Evolutionary conservation across 2,888 invertebrate genomes (phyloP), one percentile per base, ranked within the genome.

Genomic region (Drosophila anomelani): DNA sequence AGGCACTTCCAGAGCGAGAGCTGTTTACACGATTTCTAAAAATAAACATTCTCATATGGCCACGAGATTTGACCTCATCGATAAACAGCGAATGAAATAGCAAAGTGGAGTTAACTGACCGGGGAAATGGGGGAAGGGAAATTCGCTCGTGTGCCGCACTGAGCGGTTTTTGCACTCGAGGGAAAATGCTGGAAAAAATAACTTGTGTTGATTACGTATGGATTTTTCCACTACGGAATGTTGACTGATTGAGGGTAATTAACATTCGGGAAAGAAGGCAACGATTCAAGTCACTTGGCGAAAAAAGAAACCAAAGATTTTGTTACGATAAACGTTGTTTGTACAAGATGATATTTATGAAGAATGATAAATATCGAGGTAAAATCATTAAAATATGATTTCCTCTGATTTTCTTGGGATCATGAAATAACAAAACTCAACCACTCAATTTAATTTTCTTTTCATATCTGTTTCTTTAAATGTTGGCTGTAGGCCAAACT

Each of bases 1-100:
- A 8, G 17, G 34, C 34, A 29, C 20, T 29, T 44, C 44, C 59
- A 46, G 12, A 23, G 46, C 46, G n/a, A 60, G 46, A 39, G 12
- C 26, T 66, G 51, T 46, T 39, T 54, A 17, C 54, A 20, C 46
- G 66, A 47, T n/a, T 67, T 67, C 67, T 46, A 67, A 66, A 67
- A 47, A 67, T 66, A 67, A 15, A 38, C 39, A 41, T 34, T 47
- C 38, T 32, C 43, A 43, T 61, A 46, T 46, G 20, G 62, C 20
- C 34, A 58, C 49, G 49, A 34, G 49, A 38, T 29, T 46, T 26
- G 60, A 38, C 23, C 54, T 53, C 53, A 67, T 66, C 68, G 68
- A 67, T 67, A 54, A 67, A 46, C 32, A 47, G 23, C 34, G 46
- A 46, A 34, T 54, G 54, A 41, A 15, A 34, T 12, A 20, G n/a